These are phyloP conservation scores for Monopis laevigella DNA, from an alignment of 2,888 invertebrate species.

Conservation along the genomic window DNA sequence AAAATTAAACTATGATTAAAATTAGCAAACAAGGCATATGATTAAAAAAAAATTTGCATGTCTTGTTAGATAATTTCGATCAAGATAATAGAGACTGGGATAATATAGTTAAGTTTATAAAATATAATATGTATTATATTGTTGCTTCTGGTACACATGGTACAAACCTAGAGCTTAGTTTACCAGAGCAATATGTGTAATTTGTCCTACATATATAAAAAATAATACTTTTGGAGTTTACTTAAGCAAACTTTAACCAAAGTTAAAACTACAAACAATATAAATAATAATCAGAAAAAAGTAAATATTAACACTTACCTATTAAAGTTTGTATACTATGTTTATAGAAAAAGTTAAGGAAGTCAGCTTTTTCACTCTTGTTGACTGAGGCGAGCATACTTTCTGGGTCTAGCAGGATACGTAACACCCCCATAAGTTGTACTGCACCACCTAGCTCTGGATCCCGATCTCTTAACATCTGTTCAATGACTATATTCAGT, in stretches of 20 bases:
- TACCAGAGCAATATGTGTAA: no score
- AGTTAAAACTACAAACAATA: background rate
- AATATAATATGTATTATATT: no score
- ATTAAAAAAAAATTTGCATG: no score
- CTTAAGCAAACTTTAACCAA: background rate
- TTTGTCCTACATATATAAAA: no score
- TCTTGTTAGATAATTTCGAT: no score
- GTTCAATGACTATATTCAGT: conserved; percentile 96
- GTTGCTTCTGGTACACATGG: no score
- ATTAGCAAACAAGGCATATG: no score
- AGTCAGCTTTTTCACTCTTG: conserved; percentile 97
- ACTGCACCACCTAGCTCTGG: conserved; percentile 97
- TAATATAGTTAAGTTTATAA: no score
- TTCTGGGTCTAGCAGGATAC: conserved; percentile 94
- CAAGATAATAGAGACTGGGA: no score
- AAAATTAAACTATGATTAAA: no score
- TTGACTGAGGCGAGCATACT: conserved; percentile 95
- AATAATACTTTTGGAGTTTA: no score
- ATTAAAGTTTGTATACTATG: conserved; percentile 96
- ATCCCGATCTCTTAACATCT: conserved; percentile 97
- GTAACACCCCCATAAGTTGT: conserved; percentile 93
- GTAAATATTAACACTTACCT: conserved; percentile 61
- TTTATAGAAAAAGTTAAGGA: conserved; percentile 98
- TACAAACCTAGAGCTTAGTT: no score
- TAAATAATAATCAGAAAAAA: background rate